Percentiles rank a stretch among this genome's conserved stretches.
These are phyloP conservation scores for Leptopilina syphax DNA, from an alignment of 2,888 invertebrate genomes.

Conservation along the genomic window DNA sequence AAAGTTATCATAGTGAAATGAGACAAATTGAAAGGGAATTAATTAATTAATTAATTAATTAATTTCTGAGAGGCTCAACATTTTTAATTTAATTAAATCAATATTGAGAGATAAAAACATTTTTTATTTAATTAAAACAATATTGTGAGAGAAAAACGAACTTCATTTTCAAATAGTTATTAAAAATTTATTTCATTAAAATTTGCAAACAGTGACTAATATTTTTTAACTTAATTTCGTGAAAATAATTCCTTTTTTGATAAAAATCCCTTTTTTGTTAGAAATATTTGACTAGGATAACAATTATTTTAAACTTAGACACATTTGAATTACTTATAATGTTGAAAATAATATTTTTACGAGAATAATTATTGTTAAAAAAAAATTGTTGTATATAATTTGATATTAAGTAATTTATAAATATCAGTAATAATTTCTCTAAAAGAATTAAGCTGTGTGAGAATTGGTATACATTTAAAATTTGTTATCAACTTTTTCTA, in stretches of 20 bases:
- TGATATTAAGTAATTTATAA: not conserved
- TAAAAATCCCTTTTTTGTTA: no score
- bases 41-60: not conserved
- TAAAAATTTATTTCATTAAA: no score
- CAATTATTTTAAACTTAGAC: not conserved
- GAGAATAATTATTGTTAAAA: slow-evolving; percentile 7
- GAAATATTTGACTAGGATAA: no score
- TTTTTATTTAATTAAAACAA: no score
- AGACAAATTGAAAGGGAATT: not conserved
- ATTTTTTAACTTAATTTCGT: no score
- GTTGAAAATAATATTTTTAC: not conserved
- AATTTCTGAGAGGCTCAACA: not conserved
- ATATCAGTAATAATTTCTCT: not conserved
- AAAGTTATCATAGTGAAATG: not conserved
- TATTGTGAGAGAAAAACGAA: no score
- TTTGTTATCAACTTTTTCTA: slow-evolving; percentile 10
- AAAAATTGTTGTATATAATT: slow-evolving; percentile 1
- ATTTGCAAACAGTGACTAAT: no score
- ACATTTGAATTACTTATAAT: not conserved
- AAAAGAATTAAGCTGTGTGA: not conserved
- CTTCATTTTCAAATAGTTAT: no score
- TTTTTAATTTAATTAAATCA: no score
- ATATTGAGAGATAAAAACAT: no score
- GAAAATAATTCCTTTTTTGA: no score
- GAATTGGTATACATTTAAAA: not conserved